Evolutionary conservation across 2,888 invertebrate genomes (phyloP).

Genomic region (Catocala sponsa): DNA sequence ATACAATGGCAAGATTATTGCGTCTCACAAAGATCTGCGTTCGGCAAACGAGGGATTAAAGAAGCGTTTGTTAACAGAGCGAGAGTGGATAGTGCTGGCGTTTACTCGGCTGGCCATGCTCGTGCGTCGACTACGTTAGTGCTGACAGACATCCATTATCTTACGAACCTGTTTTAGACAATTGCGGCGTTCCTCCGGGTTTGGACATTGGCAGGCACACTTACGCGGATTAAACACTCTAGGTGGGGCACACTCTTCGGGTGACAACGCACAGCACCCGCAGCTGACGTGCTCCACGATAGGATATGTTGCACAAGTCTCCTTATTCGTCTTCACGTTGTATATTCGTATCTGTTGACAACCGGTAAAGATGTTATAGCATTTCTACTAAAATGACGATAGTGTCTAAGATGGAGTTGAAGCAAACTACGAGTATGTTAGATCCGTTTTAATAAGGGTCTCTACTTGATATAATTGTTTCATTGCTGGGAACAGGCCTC

Average conservation of each 20-base stretch:
- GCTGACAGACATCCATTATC: conserved; percentile 81
- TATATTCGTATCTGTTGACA: conserved; percentile 75
- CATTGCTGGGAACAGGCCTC: too few species aligned
- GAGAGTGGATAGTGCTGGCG: conserved; percentile 54
- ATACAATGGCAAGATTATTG: too few species aligned
- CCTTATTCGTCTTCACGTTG: conserved; percentile 75
- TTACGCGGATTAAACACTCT: conserved; percentile 82
- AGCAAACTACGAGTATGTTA: too few species aligned
- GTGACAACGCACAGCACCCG: conserved; percentile 71
- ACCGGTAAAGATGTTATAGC: conserved; percentile 1
- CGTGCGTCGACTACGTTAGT: conserved; percentile 69
- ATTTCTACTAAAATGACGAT: too few species aligned
- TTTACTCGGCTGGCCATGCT: conserved; percentile 58
- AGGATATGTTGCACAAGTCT: conserved; percentile 74
- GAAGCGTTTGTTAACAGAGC: conserved; percentile 65
- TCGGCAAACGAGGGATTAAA: conserved; percentile 23
- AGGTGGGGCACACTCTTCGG: conserved; percentile 68
- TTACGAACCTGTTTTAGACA: conserved; percentile 83
- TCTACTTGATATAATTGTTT: too few species aligned
- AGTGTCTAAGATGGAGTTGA: too few species aligned
- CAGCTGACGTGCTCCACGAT: conserved; percentile 78
- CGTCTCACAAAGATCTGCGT: too few species aligned
- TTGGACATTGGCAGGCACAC: conserved; percentile 84
- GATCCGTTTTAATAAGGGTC: too few species aligned
- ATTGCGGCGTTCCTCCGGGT: conserved; percentile 74